A percentile compares a stretch with the other conserved stretches of the same genome.
Evolutionary conservation across 2,113 vertebrate genomes (phyloP).

Genomic region (Mormyrus lacerda): DNA sequence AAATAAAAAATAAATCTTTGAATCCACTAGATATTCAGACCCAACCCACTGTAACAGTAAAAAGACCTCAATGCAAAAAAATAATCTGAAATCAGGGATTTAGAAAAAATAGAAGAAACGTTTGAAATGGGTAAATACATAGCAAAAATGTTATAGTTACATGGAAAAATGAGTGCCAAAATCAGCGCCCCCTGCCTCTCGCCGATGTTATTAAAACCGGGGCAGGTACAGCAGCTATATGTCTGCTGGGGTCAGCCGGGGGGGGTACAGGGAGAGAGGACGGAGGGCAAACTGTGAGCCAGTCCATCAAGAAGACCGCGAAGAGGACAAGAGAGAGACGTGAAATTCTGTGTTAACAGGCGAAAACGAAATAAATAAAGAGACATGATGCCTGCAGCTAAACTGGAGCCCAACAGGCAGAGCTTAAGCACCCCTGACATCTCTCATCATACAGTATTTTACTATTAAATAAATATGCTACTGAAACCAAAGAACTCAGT

Average conservation of each 20-base stretch:
- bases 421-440: slow-evolving; percentile 32
- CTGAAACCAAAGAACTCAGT: not conserved
- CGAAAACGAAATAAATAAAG: not conserved
- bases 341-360: not conserved
- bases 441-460: slow-evolving; percentile 24
- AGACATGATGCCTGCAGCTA: slow-evolving; percentile 26
- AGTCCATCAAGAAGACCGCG: not conserved
- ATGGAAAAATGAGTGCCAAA: not conserved
- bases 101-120: not conserved
- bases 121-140: not conserved
- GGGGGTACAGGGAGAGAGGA: not conserved
- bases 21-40: slow-evolving; percentile 12
- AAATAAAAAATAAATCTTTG: slow-evolving; percentile 18
- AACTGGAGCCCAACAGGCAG: slow-evolving; percentile 51
- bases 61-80: slow-evolving; percentile 1
- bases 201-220: not conserved
- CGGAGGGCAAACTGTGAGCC: not conserved
- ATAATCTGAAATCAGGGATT: not conserved
- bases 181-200: not conserved
- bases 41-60: slow-evolving; percentile 5
- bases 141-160: not conserved
- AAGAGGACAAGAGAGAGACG: not conserved
- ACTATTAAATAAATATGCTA: slow-evolving; percentile 23
- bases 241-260: not conserved
- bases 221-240: not conserved